Evolutionary conservation across 2,113 vertebrate species (phyloP).

Genomic region (Phalacrocorax carbo): DNA sequence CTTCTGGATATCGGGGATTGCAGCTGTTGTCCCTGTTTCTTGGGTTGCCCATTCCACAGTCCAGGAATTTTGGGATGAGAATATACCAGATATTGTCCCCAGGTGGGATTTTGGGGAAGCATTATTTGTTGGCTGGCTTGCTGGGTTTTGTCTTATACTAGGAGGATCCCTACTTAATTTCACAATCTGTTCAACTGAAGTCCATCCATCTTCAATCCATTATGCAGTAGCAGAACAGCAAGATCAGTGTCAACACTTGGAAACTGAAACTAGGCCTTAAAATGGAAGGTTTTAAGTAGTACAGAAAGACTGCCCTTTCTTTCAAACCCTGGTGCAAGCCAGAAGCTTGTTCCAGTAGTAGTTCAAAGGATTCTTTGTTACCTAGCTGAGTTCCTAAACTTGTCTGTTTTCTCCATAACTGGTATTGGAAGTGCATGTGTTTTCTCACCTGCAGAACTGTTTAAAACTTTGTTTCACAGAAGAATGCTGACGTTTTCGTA

Average conservation of each 20-base stretch:
- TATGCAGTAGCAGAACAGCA: conserved; percentile 15
- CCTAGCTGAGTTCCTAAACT: background rate
- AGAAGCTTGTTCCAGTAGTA: background rate
- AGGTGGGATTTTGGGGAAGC: conserved; percentile 96
- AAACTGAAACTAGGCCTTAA: conserved; percentile 56
- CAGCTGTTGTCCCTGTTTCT: conserved; percentile 84
- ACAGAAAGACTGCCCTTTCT: background rate
- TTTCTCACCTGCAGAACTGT: background rate
- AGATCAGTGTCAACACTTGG: conserved; percentile 33
- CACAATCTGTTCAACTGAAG: conserved; percentile 22
- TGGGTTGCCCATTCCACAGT: conserved; percentile 89
- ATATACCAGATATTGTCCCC: conserved; percentile 89
- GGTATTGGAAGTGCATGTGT: background rate
- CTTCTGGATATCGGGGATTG: conserved; percentile 82
- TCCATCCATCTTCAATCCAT: background rate
- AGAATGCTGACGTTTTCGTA: background rate
- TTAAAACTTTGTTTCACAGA: background rate
- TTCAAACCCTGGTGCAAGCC: background rate
- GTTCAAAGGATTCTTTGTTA: conserved; percentile 40
- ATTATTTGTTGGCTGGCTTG: conserved; percentile 91
- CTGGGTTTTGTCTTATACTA: conserved; percentile 83
- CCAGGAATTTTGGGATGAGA: conserved; percentile 90
- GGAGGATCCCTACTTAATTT: conserved; percentile 85
- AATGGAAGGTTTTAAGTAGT: background rate
- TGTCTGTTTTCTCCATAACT: background rate